Evolutionary conservation across 2,888 invertebrate species (phyloP).

Genomic region (Melipona bicolor): DNA sequence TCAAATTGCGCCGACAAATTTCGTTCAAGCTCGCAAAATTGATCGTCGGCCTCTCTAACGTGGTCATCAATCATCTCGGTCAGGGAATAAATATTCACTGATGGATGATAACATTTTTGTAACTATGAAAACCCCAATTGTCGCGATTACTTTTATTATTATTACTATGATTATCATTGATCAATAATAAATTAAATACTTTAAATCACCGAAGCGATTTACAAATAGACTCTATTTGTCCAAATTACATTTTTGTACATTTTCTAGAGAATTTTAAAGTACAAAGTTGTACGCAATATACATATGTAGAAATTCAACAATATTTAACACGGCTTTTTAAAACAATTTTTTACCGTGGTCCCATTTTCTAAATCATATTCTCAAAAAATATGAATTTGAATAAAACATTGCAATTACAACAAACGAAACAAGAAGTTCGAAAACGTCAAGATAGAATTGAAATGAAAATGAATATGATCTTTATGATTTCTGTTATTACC

Average conservation of each 20-base stretch:
- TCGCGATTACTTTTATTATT: neutral
- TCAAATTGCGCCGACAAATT: conserved; percentile 28
- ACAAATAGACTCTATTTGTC: neutral
- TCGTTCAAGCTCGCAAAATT: conserved; percentile 18
- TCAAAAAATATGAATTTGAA: no score
- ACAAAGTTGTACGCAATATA: no score
- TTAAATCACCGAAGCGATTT: neutral
- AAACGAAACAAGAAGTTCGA: neutral
- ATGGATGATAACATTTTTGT: neutral
- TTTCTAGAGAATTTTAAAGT: no score
- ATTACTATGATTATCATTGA: neutral
- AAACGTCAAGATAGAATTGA: neutral
- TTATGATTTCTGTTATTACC: neutral
- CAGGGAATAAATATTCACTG: conserved; percentile 6
- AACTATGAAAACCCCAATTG: neutral
- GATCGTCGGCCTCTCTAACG: neutral
- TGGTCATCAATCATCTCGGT: conserved; percentile 21
- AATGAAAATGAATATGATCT: neutral
- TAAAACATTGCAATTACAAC: neutral
- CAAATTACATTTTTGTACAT: no score
- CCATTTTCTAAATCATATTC: no score
- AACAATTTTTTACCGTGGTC: no score
- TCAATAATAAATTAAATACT: no score
- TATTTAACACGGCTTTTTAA: no score
- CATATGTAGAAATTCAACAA: no score